Percentiles rank a stretch among this genome's conserved stretches.
phyloP scores from a whole-genome alignment of 2,113 vertebrate genomes.

The Aleadryas rufinucha region DNA sequence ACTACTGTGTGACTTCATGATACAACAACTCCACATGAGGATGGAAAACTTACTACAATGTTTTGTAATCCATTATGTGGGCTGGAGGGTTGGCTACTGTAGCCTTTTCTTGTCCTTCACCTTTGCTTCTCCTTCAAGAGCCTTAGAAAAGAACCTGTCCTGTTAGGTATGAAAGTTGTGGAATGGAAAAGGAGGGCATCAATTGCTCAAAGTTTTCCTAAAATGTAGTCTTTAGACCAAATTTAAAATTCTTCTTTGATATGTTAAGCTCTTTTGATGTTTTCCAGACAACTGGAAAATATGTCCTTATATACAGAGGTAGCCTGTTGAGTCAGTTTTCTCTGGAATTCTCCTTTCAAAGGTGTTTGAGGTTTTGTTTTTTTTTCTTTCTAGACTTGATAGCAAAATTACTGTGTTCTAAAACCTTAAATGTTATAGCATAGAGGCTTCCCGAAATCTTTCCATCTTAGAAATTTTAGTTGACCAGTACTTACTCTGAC shows the following conservation, averaged over 20 bases:
- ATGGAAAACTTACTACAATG: not conserved
- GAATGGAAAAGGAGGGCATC: not conserved
- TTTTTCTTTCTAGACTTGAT: not conserved
- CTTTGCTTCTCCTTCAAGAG: not conserved
- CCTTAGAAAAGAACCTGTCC: not conserved
- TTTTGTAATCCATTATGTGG: not conserved
- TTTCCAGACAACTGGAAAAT: not conserved
- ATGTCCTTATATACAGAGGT: not conserved
- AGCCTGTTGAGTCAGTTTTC: not conserved
- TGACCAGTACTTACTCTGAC: not conserved
- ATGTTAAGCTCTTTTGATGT: not conserved
- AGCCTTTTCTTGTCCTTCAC: not conserved
- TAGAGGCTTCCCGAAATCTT: not conserved
- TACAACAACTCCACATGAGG: not conserved
- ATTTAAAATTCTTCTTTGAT: not conserved
- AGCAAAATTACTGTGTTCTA: not conserved
- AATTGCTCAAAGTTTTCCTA: not conserved
- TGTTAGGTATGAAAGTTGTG: not conserved
- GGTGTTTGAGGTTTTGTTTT: not conserved
- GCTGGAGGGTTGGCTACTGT: not conserved
- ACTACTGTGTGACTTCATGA: not conserved
- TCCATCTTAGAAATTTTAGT: not conserved
- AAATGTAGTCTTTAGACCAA: not conserved
- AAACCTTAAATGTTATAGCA: not conserved
- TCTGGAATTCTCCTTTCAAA: not conserved